Percentiles rank a stretch among this genome's conserved stretches.
phyloP scores from a whole-genome alignment of 2,888 invertebrate species.

The Lydus trimaculatus region DNA sequence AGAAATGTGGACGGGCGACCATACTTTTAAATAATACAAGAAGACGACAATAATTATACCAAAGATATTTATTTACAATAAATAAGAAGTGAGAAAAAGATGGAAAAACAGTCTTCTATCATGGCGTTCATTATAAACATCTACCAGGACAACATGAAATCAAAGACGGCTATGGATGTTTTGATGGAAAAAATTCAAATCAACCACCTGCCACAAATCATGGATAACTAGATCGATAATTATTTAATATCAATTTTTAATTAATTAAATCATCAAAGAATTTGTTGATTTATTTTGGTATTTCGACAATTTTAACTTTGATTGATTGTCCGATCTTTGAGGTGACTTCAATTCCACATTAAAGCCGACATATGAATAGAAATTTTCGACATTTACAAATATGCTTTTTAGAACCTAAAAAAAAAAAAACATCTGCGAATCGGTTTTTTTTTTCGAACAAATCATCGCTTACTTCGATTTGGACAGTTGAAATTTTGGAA shows the following conservation, averaged over 20 bases:
- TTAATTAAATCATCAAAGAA: not conserved
- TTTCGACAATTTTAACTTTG: not conserved
- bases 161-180: not conserved
- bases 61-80: too few species aligned
- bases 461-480: not conserved
- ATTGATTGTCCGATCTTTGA: not conserved
- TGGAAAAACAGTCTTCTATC: constrained; percentile 24
- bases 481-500: not conserved
- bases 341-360: constrained; percentile 2
- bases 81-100: not conserved
- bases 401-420: too few species aligned
- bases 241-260: not conserved
- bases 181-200: not conserved
- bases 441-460: not conserved
- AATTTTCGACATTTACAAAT: not conserved
- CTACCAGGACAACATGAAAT: not conserved
- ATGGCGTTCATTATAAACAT: constrained; percentile 27
- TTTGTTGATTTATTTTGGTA: not conserved
- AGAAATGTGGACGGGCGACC: constrained; percentile 52
- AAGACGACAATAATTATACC: not conserved
- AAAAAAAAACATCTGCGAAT: not conserved
- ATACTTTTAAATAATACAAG: constrained; percentile 49
- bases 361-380: not conserved
- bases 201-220: not conserved
- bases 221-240: not conserved